Conservation (phyloP, 2,113 vertebrate species). For the Rutilus rutilus region DNA sequence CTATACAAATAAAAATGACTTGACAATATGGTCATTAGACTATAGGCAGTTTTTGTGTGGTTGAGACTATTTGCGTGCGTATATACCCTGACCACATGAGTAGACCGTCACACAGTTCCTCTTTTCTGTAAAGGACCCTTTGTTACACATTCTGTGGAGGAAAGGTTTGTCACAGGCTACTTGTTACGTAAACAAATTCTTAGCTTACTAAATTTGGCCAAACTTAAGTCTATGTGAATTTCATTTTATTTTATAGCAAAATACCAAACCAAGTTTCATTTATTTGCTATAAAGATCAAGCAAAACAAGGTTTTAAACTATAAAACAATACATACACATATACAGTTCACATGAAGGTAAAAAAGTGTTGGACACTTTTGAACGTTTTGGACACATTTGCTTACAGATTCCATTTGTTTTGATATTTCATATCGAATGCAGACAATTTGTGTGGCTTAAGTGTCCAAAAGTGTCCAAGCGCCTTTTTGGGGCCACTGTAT, state of each 20-base stretch:
- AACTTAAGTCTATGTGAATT: background rate
- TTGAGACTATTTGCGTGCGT: slow-evolving; percentile 35
- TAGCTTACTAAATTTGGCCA: background rate
- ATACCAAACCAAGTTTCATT: background rate
- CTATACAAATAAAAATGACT: background rate
- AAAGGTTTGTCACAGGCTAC: slow-evolving; percentile 30
- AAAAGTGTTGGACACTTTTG: background rate
- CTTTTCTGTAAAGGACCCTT: slow-evolving; percentile 49
- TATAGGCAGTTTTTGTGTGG: slow-evolving; percentile 20
- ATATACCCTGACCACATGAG: slow-evolving; percentile 31
- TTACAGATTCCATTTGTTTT: background rate
- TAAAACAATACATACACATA: background rate
- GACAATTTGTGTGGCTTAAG: background rate
- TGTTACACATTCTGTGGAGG: slow-evolving; percentile 49
- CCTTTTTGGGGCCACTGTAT: background rate
- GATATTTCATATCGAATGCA: background rate
- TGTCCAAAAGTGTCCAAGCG: background rate
- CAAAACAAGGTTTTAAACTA: background rate
- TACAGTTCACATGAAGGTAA: background rate
- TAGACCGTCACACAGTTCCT: slow-evolving; percentile 43
- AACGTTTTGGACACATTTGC: background rate
- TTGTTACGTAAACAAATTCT: background rate
- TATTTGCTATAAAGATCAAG: background rate
- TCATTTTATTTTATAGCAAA: background rate
- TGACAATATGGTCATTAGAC: background rate